These are phyloP conservation scores for Himalopsyche kuldschensis DNA, from an alignment of 2,888 invertebrate species.

Conservation along the genomic window DNA sequence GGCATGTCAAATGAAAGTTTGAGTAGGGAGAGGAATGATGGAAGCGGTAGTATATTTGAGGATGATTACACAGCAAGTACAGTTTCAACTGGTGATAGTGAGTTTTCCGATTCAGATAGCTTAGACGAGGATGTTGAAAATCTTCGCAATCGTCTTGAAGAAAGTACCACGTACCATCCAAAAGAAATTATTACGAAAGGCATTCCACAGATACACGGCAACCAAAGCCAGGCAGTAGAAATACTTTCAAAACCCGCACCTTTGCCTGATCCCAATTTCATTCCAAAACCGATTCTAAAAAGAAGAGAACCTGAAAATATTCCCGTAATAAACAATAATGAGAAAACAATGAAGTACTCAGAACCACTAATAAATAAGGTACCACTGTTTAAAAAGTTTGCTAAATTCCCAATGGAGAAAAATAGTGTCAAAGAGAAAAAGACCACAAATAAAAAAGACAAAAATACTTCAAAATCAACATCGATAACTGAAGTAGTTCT, in stretches of 20 bases:
- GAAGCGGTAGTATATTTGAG: constrained; percentile 58
- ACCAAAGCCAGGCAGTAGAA: constrained; percentile 60
- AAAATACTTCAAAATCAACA: constrained; percentile 45
- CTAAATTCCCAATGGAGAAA: constrained; percentile 37
- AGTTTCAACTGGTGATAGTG: constrained; percentile 56
- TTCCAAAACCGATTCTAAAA: constrained; percentile 81
- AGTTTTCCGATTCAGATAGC: constrained; percentile 54
- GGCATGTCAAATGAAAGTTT: constrained; percentile 42
- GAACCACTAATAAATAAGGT: constrained; percentile 33
- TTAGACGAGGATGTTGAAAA: constrained; percentile 48
- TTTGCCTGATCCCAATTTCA: constrained; percentile 69
- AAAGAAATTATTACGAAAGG: constrained; percentile 52
- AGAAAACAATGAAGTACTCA: constrained; percentile 39
- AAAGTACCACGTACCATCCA: constrained; percentile 71
- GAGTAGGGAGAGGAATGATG: constrained; percentile 47
- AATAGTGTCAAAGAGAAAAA: constrained; percentile 35
- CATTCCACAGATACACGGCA: constrained; percentile 47
- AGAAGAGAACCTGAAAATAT: constrained; percentile 51
- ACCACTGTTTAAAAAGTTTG: constrained; percentile 35
- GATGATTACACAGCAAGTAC: constrained; percentile 68
- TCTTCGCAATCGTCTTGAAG: constrained; percentile 46
- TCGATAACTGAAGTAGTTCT: constrained; percentile 51
- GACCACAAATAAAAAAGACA: constrained; percentile 42
- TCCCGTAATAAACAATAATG: constrained; percentile 24
- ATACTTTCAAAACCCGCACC: constrained; percentile 64